Percentiles rank a stretch among this genome's conserved stretches.
phyloP scores from a whole-genome alignment of 2,113 vertebrate species.

The Sturnus vulgaris region DNA sequence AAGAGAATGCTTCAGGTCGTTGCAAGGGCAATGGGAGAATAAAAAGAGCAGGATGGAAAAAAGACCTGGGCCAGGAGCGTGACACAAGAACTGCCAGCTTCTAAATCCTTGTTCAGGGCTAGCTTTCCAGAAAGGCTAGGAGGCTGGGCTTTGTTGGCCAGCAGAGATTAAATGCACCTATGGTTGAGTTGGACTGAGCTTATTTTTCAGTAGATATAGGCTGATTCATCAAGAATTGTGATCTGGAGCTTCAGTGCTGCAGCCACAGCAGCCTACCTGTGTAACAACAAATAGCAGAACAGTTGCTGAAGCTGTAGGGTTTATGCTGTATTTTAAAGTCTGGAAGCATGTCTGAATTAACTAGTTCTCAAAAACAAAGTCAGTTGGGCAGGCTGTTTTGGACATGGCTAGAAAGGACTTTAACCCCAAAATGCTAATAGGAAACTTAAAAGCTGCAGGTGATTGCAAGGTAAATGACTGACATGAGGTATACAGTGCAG shows the following conservation, averaged over 20 bases:
- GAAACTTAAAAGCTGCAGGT: background rate
- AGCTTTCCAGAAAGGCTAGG: background rate
- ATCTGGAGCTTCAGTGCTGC: background rate
- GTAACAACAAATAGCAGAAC: background rate
- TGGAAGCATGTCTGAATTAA: background rate
- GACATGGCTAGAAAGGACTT: background rate
- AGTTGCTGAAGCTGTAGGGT: background rate
- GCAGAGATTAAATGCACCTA: background rate
- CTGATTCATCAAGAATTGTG: background rate
- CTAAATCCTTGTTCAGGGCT: background rate
- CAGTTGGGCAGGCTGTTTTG: background rate
- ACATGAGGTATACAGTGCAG: accelerated
- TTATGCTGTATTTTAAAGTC: background rate
- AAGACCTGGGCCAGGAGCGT: constrained; percentile 31
- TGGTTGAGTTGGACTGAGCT: background rate
- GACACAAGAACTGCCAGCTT: constrained; percentile 51
- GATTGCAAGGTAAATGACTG: background rate
- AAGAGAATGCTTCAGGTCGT: constrained; percentile 15
- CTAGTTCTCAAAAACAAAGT: background rate
- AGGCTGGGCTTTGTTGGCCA: background rate
- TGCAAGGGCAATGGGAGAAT: constrained; percentile 17
- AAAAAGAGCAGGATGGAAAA: constrained; percentile 55
- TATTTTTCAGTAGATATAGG: background rate
- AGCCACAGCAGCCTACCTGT: background rate
- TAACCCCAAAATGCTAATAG: background rate